Base-by-base conservation (phyloP, 2,888 invertebrate species). In the Electrophaes corylata region DNA sequence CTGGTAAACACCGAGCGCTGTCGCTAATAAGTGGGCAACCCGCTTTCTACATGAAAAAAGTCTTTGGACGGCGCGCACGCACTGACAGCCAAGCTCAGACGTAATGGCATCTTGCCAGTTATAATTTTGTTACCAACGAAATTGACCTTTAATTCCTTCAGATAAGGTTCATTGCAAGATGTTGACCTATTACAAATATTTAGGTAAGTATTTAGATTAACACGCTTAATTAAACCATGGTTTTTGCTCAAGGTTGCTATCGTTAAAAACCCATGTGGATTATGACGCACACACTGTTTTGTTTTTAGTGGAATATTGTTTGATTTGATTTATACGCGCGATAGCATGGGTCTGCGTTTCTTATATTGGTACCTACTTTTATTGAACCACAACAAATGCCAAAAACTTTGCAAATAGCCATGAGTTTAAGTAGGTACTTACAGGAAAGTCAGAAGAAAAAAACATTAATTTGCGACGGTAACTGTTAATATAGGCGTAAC, bases 91-190 rank as follows among this genome's bases (percentile, higher is more conserved):
- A 69, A 64, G 51, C 58, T 45, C 49, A 57, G 62, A 40, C 53
- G 47, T 57, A 35, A 60, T 80, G 80, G 80, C 79, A 68, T 39
- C 23, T 0, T 16, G 75, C 80, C 80, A 80, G 72, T 43, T 37
- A 41, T 20, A 48, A 50, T 48, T 46, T 50, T 39, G 55, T 62
- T 60, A 73, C 63, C 69, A 69, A 57, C 54, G 61, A 60, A 62
- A 53, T 57, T 65, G 57, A 66, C 64, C 60, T 65, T 57, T 62
- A 56, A 59, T 41, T n/a, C 26, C 51, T 64, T 52, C 48, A 60
- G 41, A 52, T 71, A 69, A 72, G 69, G 67, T 67, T 70, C 59
- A 62, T 54, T 64, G 35, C 44, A 65, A 35, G 14, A 14, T 35
- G 46, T 46, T 57, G 59, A 52, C 53, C 59, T 59, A 52, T 59